Evolutionary conservation across 2,888 invertebrate species (phyloP).

Genomic region (Hesperia comma): DNA sequence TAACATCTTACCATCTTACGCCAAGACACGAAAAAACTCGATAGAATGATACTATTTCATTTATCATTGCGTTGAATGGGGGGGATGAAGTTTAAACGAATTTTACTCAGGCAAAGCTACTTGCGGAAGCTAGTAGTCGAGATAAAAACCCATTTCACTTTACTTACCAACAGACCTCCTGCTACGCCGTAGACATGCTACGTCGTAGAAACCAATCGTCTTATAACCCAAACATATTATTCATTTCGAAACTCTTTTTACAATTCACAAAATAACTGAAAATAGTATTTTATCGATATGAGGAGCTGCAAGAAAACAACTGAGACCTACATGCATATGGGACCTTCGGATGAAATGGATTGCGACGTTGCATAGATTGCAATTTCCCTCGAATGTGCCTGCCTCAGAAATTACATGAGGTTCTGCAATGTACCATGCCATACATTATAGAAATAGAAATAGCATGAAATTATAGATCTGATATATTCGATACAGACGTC

Average conservation of each 20-base stretch:
- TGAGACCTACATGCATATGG: conserved; percentile 25
- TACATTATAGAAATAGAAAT: neutral
- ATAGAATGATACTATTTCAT: too few relatives aligned
- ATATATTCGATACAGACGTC: too few relatives aligned
- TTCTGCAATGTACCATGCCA: neutral
- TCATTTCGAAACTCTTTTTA: neutral
- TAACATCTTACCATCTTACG: too few relatives aligned
- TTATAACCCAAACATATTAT: neutral
- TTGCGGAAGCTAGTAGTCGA: too few relatives aligned
- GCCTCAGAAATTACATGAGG: conserved; percentile 19
- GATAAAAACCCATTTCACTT: neutral
- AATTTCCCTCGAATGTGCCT: conserved; percentile 22
- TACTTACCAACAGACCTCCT: neutral
- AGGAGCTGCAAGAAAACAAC: conserved; percentile 18
- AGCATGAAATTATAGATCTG: neutral
- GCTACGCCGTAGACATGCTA: neutral
- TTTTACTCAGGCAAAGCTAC: too few relatives aligned
- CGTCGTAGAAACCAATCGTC: neutral
- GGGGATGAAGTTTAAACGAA: too few relatives aligned
- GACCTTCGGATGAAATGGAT: conserved; percentile 27
- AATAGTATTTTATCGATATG: conserved; percentile 15
- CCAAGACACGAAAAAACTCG: too few relatives aligned
- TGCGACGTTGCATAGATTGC: conserved; percentile 21
- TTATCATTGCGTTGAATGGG: too few relatives aligned
- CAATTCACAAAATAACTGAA: conserved; percentile 13